These are phyloP conservation scores for Chondrilla cf. caribensis DNA, from an alignment of 37 sponge, comb jelly and placozoan genomes.

Conservation along the genomic window DNA sequence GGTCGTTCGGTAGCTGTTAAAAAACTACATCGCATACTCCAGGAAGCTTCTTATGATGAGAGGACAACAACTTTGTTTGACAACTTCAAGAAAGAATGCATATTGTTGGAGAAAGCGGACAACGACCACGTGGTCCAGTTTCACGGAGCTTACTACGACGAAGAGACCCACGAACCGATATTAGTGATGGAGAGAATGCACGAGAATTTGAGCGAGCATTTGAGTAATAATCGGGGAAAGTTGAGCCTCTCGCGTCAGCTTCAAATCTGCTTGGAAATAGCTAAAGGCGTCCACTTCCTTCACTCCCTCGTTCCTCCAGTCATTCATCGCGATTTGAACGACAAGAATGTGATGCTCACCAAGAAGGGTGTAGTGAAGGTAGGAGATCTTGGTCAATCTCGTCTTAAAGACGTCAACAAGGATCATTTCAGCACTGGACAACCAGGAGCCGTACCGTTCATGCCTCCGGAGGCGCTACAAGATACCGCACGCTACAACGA, in stretches of 20 bases:
- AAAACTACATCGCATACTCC: background rate
- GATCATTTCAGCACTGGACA: background rate
- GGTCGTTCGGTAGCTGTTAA: background rate
- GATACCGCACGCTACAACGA: background rate
- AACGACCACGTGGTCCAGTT: background rate
- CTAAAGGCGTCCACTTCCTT: background rate
- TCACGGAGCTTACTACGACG: background rate
- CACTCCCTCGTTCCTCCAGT: background rate
- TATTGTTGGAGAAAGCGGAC: background rate
- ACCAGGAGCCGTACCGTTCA: background rate
- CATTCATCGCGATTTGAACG: background rate
- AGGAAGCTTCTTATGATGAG: background rate
- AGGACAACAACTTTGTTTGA: background rate
- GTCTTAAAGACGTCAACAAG: background rate
- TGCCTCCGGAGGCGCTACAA: slow-evolving; percentile 5
- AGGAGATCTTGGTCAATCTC: slow-evolving; percentile 1
- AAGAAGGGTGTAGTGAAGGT: background rate
- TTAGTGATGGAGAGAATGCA: background rate
- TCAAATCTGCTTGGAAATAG: background rate
- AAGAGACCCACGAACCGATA: background rate
- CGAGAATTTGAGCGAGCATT: background rate
- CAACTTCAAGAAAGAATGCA: background rate
- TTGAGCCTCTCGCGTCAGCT: background rate
- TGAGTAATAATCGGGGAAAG: background rate
- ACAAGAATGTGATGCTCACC: background rate